phyloP scores from a whole-genome alignment of 2,888 invertebrate genomes.

The Polymixis flavicincta region DNA sequence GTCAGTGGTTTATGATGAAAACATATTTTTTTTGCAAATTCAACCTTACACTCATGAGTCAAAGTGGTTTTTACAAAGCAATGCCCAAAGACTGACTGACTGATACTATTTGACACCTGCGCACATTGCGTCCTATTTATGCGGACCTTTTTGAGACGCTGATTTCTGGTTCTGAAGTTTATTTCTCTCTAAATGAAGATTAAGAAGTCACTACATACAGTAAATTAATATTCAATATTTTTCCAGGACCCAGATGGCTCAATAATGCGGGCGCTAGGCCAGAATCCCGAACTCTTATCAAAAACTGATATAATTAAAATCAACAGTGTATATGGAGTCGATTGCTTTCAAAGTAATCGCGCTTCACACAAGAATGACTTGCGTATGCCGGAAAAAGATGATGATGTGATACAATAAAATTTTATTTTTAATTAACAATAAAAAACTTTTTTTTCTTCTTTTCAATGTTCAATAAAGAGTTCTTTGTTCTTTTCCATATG shows the following conservation, averaged over 20 bases:
- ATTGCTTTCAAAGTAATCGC: background rate
- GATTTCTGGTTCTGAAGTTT: too few species aligned
- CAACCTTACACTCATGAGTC: too few species aligned
- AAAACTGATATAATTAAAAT: conserved; percentile 1
- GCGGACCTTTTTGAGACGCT: too few species aligned
- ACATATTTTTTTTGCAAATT: too few species aligned
- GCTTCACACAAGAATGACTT: background rate
- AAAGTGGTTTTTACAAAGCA: too few species aligned
- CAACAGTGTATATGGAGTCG: conserved; percentile 7
- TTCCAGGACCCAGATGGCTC: conserved; percentile 6
- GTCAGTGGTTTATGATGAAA: too few species aligned
- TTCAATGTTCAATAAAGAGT: background rate
- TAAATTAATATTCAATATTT: background rate
- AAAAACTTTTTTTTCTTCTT: background rate
- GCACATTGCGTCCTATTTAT: too few species aligned
- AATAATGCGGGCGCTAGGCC: background rate
- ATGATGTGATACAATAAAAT: background rate
- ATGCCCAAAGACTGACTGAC: too few species aligned
- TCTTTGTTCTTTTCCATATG: too few species aligned
- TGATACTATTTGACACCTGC: too few species aligned
- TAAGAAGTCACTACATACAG: too few species aligned
- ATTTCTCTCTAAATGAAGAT: too few species aligned
- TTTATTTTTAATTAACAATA: background rate
- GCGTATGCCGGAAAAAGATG: background rate
- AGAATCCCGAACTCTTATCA: conserved; percentile 3